These are phyloP conservation scores for Gymnoscopelus microlampas DNA, from an alignment of 2,797 vertebrate genomes.

Conservation along the genomic window DNA sequence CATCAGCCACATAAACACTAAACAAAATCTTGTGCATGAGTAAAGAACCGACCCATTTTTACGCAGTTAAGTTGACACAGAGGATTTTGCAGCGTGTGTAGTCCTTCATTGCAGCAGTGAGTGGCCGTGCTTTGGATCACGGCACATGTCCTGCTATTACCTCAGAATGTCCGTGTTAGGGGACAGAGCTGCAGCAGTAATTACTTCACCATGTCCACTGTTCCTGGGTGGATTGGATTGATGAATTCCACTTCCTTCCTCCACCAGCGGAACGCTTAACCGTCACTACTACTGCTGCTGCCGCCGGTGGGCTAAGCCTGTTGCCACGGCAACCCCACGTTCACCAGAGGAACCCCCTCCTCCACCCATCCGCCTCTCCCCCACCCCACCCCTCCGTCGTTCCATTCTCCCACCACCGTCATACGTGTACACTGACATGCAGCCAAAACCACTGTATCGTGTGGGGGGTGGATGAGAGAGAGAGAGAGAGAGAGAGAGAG, in stretches of 20 bases:
- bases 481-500: constrained; percentile 24
- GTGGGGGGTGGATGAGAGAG: constrained; percentile 58
- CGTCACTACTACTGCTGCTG: constrained; percentile 54
- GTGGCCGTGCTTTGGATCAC: not conserved
- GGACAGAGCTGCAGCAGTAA: constrained; percentile 48
- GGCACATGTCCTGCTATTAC: constrained; percentile 27
- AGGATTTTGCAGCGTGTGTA: no score
- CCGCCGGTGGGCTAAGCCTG: constrained; percentile 70
- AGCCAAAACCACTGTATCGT: constrained; percentile 36
- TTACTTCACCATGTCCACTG: constrained; percentile 58
- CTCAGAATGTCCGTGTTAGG: constrained; percentile 35
- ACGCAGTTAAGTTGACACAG: no score
- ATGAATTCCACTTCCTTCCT: constrained; percentile 71
- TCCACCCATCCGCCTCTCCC: constrained; percentile 15
- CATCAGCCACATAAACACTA: no score
- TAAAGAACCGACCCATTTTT: no score
- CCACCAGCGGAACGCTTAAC: constrained; percentile 61
- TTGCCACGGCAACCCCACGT: constrained; percentile 73
- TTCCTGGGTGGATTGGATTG: constrained; percentile 65
- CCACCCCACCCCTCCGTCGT: constrained; percentile 24
- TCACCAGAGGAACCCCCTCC: constrained; percentile 52
- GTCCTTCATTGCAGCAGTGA: no score
- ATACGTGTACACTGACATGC: constrained; percentile 27
- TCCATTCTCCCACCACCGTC: constrained; percentile 58
- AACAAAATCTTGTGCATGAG: no score